phyloP scores from a whole-genome alignment of 2,113 vertebrate genomes.

The Falcunculus frontatus region DNA sequence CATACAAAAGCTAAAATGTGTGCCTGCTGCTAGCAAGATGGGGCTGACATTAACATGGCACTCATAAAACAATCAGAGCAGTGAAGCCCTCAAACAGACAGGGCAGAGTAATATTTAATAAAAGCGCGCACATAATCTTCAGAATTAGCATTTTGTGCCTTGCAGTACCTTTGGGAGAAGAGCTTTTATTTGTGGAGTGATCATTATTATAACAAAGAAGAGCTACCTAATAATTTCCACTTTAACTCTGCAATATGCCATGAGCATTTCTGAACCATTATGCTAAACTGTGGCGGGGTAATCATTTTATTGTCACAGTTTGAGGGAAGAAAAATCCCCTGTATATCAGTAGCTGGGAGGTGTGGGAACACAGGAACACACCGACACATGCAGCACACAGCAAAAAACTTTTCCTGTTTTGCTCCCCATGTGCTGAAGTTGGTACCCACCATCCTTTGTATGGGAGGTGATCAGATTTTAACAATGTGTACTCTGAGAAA shows the following conservation, averaged over 20 bases:
- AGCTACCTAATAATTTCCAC: conserved; percentile 84
- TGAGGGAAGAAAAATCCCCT: conserved; percentile 77
- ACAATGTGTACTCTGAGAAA: not conserved
- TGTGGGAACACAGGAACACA: not conserved
- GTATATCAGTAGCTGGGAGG: conserved; percentile 61
- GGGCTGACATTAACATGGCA: conserved; percentile 98
- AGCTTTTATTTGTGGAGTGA: conserved; percentile 88
- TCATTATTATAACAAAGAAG: conserved; percentile 87
- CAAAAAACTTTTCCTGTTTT: conserved; percentile 30
- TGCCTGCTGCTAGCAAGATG: conserved; percentile 87
- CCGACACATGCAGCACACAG: not conserved
- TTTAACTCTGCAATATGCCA: conserved; percentile 82
- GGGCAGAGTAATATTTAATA: conserved; percentile 99
- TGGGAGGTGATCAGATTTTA: not conserved
- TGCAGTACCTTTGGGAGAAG: conserved; percentile 87
- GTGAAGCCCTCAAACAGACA: conserved; percentile 85
- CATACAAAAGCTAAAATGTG: conserved; percentile 84
- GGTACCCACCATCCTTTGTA: not conserved
- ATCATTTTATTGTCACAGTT: conserved; percentile 82
- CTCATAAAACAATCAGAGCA: conserved; percentile 97
- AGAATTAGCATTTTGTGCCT: conserved; percentile 96
- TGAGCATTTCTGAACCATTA: conserved; percentile 82
- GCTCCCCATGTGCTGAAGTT: not conserved
- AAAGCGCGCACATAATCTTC: conserved; percentile 93
- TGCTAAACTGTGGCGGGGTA: conserved; percentile 81